These are phyloP conservation scores for Myopa tessellatipennis DNA, from an alignment of 2,888 invertebrate species.

Conservation along the genomic window DNA sequence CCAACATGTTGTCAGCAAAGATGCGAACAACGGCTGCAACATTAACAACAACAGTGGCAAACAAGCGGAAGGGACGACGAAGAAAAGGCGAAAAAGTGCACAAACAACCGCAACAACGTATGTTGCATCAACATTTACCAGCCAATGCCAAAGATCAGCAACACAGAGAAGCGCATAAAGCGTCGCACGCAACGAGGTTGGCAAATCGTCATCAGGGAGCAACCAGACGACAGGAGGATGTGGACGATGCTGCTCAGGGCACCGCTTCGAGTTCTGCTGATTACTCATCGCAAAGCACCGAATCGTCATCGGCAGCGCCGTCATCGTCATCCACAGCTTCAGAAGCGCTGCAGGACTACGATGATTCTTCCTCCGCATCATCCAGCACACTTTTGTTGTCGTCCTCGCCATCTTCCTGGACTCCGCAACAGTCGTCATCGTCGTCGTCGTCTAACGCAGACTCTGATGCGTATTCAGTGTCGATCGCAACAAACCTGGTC, in stretches of 20 bases:
- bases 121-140: slow-evolving; percentile 33
- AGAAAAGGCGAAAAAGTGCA: slow-evolving; percentile 54
- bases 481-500: slow-evolving; percentile 36
- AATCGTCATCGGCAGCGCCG: not conserved
- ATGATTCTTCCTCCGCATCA: slow-evolving; percentile 20
- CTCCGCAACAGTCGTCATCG: slow-evolving; percentile 34
- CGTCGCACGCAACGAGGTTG: slow-evolving; percentile 44
- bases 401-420: slow-evolving; percentile 10
- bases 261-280: not conserved
- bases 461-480: not conserved
- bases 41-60: slow-evolving; percentile 54
- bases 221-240: slow-evolving; percentile 45
- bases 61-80: slow-evolving; percentile 61
- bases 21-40: slow-evolving; percentile 47
- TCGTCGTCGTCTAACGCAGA: slow-evolving; percentile 42
- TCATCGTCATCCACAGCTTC: not conserved
- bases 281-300: slow-evolving; percentile 7
- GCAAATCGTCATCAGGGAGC: slow-evolving; percentile 14
- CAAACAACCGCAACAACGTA: slow-evolving; percentile 41
- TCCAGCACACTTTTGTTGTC: slow-evolving; percentile 43
- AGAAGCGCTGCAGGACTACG: slow-evolving; percentile 4
- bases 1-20: not conserved
- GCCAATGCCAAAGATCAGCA: slow-evolving; percentile 47
- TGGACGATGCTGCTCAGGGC: not conserved
- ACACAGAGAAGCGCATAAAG: slow-evolving; percentile 45